Base-by-base conservation (phyloP, 2,113 vertebrate species). In the Pelobates fuscus region DNA sequence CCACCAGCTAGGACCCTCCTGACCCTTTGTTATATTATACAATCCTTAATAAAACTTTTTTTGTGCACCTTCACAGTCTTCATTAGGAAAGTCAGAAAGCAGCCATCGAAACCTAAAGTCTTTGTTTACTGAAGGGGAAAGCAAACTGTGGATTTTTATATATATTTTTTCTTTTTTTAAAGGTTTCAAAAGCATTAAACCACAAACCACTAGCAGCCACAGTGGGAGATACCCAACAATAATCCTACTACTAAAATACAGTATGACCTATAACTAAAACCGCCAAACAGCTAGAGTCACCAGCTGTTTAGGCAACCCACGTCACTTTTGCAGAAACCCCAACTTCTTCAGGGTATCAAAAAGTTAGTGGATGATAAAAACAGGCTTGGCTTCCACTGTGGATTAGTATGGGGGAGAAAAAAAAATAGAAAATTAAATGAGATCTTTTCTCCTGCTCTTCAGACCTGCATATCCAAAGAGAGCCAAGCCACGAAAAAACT, bases 11-110 rank as follows among this genome's bases (percentile, higher is more conserved):
- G 67, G 37, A 79, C 81, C 79, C 65, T 74, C 81, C 83, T 72
- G 79, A 81, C 81, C 77, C 81, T 29, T 78, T 83, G 79, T 70
- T 20, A 81, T 80, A 81, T 81, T 82, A 24, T 65, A 81, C 85
- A 80, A 83, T 44, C 63, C 72, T 76, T n/a, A 10, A 18, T 67
- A 67, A 76, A 68, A 76, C 27, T n/a, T 49, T 17, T 49, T 41
- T 57, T 60, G 54, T 67, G 72, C 55, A 76, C 72, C 72, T 76
- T 76, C 72, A 76, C 72, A 76, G 72, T 76, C 64, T 76, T 67
- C 64, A 60, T 76, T 57, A 60, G 46, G 61, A 67, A 59, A 76
- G 20, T 60, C 54, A 52, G 55, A 67, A 75, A 76, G 72, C 63
- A 67, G 63, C 62, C 62, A 66, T 66, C 62, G 37, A 18, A 59